Evolutionary conservation across 2,888 invertebrate genomes (phyloP), one percentile per base, ranked within the genome.

Genomic region (Lypha dubia): DNA sequence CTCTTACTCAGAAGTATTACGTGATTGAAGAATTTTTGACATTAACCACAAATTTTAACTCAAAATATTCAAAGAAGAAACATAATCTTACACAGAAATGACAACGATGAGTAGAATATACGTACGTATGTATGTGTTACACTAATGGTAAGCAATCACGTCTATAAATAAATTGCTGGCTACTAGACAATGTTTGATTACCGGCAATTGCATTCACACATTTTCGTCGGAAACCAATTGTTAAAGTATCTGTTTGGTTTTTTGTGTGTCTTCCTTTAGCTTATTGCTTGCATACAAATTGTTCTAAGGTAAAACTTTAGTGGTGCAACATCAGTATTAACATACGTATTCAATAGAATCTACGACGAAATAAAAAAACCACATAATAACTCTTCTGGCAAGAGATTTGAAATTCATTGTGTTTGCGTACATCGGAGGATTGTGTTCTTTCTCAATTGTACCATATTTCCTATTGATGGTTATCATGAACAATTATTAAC

Each of bases 211-310:
- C 73, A 81, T 74, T 56, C 74, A 77, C 71, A 77, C 63, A 68
- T 74, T 74, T 81, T 60, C 20, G 28, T 62, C 41, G 81, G 84
- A 81, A 84, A 84, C 67, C 84, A 81, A 84, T 81, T 84, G 81
- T 70, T 77, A 81, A 44, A 58, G 32, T 70, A 77, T 77, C 63
- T 81, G 65, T n/a, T 63, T 35, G 73, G 63, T 81, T 68, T 84
- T 32, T 35, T 22, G 20, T 24, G 9, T 28, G 20, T 58, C 17
- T 35, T 0, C 1, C 11, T 70, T 4, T 8, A 13, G 5, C 20
- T 60, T 13, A 11, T 38, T 62, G 20, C 24, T 15, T 24, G 9
- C n/a, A 44, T 41, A 24, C 22, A 65, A 44, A 56, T 65, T 44
- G 11, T 46, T 20, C 38, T 28, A 35, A n/a, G n/a, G n/a, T n/a